Percentiles rank a stretch among this genome's conserved stretches.
These are phyloP conservation scores for Cololabis saira DNA, from an alignment of 2,113 vertebrate species.

Conservation along the genomic window DNA sequence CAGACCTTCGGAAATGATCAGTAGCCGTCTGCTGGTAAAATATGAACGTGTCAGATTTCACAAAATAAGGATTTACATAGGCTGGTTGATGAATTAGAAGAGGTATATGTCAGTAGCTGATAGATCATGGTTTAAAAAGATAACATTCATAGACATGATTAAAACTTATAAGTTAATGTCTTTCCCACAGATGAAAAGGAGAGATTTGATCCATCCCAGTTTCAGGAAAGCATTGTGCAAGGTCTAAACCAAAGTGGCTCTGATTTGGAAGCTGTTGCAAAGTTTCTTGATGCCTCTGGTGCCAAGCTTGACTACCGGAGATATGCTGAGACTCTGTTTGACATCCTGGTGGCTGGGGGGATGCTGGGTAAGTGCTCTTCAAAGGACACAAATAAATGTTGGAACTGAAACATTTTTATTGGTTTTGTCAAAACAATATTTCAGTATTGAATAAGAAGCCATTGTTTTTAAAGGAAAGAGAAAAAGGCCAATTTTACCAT, in stretches of 20 bases:
- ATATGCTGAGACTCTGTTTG: slow-evolving; percentile 98
- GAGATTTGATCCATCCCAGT: slow-evolving; percentile 99
- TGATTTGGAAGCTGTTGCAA: slow-evolving; percentile 97
- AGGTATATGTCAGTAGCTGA: no score
- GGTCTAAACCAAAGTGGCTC: slow-evolving; percentile 98
- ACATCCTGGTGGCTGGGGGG: slow-evolving; percentile 98
- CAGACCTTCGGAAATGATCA: no score
- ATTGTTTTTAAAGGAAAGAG: no score
- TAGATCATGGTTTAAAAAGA: no score
- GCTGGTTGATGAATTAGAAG: no score
- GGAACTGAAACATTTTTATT: no score
- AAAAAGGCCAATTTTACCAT: no score
- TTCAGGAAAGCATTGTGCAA: slow-evolving; percentile 99
- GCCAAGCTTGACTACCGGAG: slow-evolving; percentile 98
- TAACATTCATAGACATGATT: neutral
- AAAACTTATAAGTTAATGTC: neutral
- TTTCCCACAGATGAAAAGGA: slow-evolving; percentile 95
- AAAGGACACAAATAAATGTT: neutral
- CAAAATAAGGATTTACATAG: no score
- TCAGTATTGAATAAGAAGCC: no score
- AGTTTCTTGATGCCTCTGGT: slow-evolving; percentile 98
- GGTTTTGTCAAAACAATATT: no score
- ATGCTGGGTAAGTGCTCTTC: slow-evolving; percentile 89
- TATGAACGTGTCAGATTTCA: no score
- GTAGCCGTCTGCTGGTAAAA: no score